A percentile compares a stretch with the other conserved stretches of the same genome.
These are phyloP conservation scores for Arnoldichthys spilopterus DNA, from an alignment of 2,797 vertebrate species.

Conservation along the genomic window DNA sequence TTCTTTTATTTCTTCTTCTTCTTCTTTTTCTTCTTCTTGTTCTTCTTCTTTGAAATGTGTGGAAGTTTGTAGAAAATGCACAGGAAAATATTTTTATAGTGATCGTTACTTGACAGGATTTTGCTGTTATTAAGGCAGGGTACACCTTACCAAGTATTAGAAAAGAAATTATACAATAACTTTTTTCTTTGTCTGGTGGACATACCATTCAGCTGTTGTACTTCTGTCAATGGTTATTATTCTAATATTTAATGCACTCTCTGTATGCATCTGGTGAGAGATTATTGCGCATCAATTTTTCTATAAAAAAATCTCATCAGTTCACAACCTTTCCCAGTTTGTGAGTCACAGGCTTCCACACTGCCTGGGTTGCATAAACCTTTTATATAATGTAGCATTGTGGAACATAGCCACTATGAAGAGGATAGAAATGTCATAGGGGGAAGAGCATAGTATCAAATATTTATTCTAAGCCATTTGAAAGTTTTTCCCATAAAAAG, in stretches of 20 bases:
- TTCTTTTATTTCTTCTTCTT: background rate
- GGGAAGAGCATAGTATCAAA: slow-evolving; percentile 76
- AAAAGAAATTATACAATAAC: too few relatives aligned
- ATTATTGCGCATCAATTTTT: slow-evolving; percentile 46
- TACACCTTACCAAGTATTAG: too few relatives aligned
- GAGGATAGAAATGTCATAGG: slow-evolving; percentile 72
- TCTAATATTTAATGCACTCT: slow-evolving; percentile 9
- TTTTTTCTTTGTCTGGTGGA: too few relatives aligned
- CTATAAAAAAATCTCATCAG: slow-evolving; percentile 61
- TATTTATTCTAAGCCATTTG: slow-evolving; percentile 75
- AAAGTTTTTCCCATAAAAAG: slow-evolving; percentile 58
- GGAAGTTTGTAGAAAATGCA: too few relatives aligned
- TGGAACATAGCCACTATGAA: slow-evolving; percentile 75
- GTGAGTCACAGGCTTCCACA: slow-evolving; percentile 77
- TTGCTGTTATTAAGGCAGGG: background rate
- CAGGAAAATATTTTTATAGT: too few relatives aligned
- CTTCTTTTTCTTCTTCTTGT: background rate
- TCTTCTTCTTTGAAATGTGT: too few relatives aligned
- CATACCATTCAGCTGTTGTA: background rate
- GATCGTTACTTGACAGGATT: background rate
- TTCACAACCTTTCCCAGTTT: slow-evolving; percentile 70
- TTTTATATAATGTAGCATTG: slow-evolving; percentile 82
- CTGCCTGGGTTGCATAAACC: slow-evolving; percentile 79
- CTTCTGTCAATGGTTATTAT: slow-evolving; percentile 3
- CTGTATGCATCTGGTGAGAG: slow-evolving; percentile 39